Conservation (phyloP, 2,113 vertebrate genomes). For the Platycercus adscitus region DNA sequence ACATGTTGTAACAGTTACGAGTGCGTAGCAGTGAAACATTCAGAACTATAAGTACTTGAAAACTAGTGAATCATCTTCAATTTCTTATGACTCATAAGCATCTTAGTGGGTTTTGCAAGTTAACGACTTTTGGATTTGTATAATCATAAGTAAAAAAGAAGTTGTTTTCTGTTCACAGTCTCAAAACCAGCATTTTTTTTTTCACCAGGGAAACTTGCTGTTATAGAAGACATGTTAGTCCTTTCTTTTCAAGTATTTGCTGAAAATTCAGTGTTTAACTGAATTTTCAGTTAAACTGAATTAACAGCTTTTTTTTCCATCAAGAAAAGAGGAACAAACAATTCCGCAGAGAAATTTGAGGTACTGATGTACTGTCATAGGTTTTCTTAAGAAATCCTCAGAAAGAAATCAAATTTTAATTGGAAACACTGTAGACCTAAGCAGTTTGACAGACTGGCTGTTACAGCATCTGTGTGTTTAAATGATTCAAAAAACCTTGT, state of each 20-base stretch:
- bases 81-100: constrained; percentile 34
- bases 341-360: not conserved
- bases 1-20: not conserved
- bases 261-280: not conserved
- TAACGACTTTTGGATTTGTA: not conserved
- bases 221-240: not conserved
- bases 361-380: not conserved
- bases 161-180: not conserved
- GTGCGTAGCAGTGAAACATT: not conserved
- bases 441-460: not conserved
- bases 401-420: not conserved
- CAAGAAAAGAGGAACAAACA: not conserved
- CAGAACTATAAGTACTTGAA: constrained; percentile 39
- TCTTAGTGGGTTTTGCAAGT: constrained; percentile 1
- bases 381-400: not conserved
- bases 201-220: not conserved
- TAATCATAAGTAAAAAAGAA: not conserved
- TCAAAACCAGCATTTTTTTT: not conserved
- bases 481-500: not conserved
- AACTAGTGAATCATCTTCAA: constrained; percentile 48
- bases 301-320: not conserved
- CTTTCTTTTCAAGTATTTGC: not conserved
- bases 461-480: not conserved
- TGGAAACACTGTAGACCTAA: not conserved
- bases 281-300: not conserved